Evolutionary conservation across 2,888 invertebrate genomes (phyloP).

Genomic region (Abrostola tripartita): DNA sequence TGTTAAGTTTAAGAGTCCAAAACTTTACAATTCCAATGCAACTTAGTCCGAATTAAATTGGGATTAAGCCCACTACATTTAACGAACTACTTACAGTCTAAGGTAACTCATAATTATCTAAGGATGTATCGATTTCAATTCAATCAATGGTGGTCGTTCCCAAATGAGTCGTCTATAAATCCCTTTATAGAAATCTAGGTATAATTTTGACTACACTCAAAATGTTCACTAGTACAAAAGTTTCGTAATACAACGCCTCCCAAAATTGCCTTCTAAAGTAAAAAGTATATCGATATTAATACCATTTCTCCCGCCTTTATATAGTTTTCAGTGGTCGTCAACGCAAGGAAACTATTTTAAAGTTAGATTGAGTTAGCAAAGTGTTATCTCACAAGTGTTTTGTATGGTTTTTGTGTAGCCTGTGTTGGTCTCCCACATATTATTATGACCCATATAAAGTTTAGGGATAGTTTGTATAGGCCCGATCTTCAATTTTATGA

Average conservation of each 20-base stretch:
- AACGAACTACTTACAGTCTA: no score
- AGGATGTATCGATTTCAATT: no score
- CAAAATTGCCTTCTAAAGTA: slow-evolving; percentile 34
- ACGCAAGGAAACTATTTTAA: slow-evolving; percentile 73
- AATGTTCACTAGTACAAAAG: slow-evolving; percentile 45
- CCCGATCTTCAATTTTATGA: slow-evolving; percentile 44
- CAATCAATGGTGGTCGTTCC: no score
- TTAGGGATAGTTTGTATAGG: slow-evolving; percentile 38
- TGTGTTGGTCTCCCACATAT: slow-evolving; percentile 24
- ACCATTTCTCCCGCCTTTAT: slow-evolving; percentile 51
- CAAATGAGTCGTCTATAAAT: background rate
- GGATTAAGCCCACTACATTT: no score
- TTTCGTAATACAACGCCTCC: slow-evolving; percentile 29
- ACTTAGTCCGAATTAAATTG: no score
- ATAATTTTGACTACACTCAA: slow-evolving; percentile 4
- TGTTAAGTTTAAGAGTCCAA: no score
- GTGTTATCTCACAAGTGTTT: slow-evolving; percentile 63
- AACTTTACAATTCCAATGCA: no score
- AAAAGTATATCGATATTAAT: slow-evolving; percentile 58
- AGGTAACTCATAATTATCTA: no score
- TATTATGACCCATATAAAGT: slow-evolving; percentile 46
- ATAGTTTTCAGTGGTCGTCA: slow-evolving; percentile 54
- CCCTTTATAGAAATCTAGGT: slow-evolving; percentile 5
- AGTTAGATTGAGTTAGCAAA: slow-evolving; percentile 78
- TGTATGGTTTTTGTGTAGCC: slow-evolving; percentile 62